Evolutionary conservation across 2,113 vertebrate species (phyloP), one percentile per base, ranked within the genome.

Genomic region (Microtus ochrogaster): DNA sequence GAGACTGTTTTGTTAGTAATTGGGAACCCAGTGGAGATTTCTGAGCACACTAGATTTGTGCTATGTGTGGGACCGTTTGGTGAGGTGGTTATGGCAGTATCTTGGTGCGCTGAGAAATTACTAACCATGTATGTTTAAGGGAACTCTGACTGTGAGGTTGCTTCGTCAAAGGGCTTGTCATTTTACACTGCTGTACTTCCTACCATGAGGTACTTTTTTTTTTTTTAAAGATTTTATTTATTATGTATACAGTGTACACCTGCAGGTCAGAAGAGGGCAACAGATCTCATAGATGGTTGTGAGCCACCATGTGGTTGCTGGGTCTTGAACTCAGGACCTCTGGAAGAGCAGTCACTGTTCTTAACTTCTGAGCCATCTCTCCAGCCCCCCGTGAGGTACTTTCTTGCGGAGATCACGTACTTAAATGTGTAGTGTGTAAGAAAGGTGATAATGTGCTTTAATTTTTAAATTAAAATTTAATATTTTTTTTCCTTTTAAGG

Each of bases 401-500:
- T 91, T 66, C 68, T 86, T 24, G 58, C 22, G 14, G 76, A 81
- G 66, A 58, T 30, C 55, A 0, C 2, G 19, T 58, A 36, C 3
- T n/a, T 1, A 39, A 8, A 39, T n/a, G 12, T 41, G 33, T 66
- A n/a, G 52, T 74, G 36, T 74, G 33, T 41, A 85, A 41, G 36
- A 58, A 22, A 47, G 70, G 84, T 76, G 26, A 24, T 89, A 82
- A 94, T 91, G 8, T 77, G 41, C 58, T 90, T 77, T 77, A 84
- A 92, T 22, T 90, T 94, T 36, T 41, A 92, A 92, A 30, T 65
- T 65, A 84, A 58, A 84, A 19, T 84, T 17, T 41, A 63, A 44
- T 44, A 55, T 16, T 84, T 33, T 96, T 97, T 90, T 95, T 52
- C 49, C 66, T 95, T 97, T 85, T 47, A 94, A 99, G 99, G 98